Evolutionary conservation across 2,888 invertebrate genomes (phyloP), one percentile per base, ranked within the genome.

Genomic region (Thecocarcelia acutangulata): DNA sequence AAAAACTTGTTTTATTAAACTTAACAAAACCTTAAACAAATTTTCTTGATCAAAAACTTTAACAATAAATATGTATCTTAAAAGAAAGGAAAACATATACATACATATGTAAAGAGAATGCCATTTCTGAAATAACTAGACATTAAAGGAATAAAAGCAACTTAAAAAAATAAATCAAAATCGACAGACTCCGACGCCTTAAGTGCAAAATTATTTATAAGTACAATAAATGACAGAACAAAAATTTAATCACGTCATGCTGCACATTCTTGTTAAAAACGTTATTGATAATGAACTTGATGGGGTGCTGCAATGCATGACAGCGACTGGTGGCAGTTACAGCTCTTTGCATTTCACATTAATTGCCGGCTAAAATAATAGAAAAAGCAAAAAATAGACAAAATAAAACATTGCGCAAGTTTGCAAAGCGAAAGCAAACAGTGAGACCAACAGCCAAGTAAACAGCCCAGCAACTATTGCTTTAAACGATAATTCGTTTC

Each of bases 201-300:
- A 58, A 75, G 59, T 61, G 59, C 44, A 68, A 68, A 68, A 61
- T 61, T 68, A 66, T 61, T 76, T 69, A 50, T 68, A 54, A 48
- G 52, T 56, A 44, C 12, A 40, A 19, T n/a, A 54, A 33, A 3
- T 4, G 50, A 8, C 28, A 24, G 28, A 44, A 69, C 44, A 17
- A 21, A 37, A 28, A 56, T 19, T 24, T 69, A 37, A 61, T 58
- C 28, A 70, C 64, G 63, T 66, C 70, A 78, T 50, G 17, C 24
- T 48, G 40, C 37, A 52, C 48, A 66, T 66, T 68, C 40, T 69
- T 46, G 50, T 8, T 33, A 33, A 33, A 33, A 59, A 63, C 61
- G 42, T 64, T 58, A 73, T 81, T 73, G 81, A 74, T 81, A 81
- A 81, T 81, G 81, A 77, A 81, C 81, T 81, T 77, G 73, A 15